Evolutionary conservation across 2,113 vertebrate genomes (phyloP), one percentile per base, ranked within the genome.

Genomic region (Aegypius monachus): DNA sequence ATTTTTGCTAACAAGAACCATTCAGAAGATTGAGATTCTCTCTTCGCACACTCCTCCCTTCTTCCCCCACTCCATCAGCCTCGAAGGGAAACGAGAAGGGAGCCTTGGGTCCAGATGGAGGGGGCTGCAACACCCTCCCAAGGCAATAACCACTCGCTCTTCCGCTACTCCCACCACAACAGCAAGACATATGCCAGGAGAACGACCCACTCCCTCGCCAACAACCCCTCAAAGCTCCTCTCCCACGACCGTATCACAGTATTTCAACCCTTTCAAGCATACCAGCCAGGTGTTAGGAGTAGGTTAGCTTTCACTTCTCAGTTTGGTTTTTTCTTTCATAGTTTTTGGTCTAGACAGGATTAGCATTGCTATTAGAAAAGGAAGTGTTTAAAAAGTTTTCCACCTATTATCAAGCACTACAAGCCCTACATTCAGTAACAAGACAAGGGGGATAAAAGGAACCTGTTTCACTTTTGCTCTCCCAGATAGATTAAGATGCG

Each of bases 371-470:
- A 96, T 97, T 97, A 98, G 97, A 97, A 98, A 97, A 98, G 95
- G 94, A 98, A 98, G 92, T 97, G 85, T 95, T 94, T 88, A 97
- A 94, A 94, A 95, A 93, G 88, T 81, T 97, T 93, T 97, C 95
- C 96, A 96, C 96, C 96, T 98, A 98, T 95, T 97, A 93, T 94
- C 95, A 97, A 98, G 98, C 94, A 98, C 98, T 97, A 98, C 97
- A 98, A 96, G 98, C 98, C 98, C 98, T 99, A 98, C 99, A 98
- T 98, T 99, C 98, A 98, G 93, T 98, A 98, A 98, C 97, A 97
- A 94, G 97, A 98, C 98, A 96, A 95, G 83, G 86, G 88, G 75
- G 85, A 97, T 96, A 96, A 96, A 94, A 97, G 86, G 90, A 96
- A 97, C 84, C 88, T 86, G 91, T 93, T 93, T 96, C 70, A 95